phyloP scores from a whole-genome alignment of 2,888 invertebrate species.

The Proisotoma minuta region DNA sequence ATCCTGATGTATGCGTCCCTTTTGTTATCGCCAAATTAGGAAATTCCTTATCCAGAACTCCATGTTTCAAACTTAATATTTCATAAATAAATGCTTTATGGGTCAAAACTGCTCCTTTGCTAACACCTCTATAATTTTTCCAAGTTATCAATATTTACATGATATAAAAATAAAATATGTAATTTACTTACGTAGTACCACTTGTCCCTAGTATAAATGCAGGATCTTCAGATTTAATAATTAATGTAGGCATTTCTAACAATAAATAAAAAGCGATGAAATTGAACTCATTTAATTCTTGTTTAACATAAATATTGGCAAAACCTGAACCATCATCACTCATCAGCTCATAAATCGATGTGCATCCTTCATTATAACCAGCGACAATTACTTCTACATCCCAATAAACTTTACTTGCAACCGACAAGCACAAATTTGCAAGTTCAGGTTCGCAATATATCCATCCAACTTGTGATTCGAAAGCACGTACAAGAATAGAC shows the following conservation, averaged over 20 bases:
- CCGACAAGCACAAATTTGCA: constrained; percentile 33
- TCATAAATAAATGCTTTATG: constrained; percentile 26
- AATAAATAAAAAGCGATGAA: constrained; percentile 4
- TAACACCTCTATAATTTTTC: constrained; percentile 10
- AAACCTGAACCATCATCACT: constrained; percentile 42
- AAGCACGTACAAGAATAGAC: too few species aligned
- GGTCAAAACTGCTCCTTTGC: constrained; percentile 37
- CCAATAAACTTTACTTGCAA: constrained; percentile 41
- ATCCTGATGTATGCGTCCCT: constrained; percentile 41
- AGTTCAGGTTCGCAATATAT: constrained; percentile 40
- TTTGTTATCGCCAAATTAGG: constrained; percentile 37
- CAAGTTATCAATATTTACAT: background rate
- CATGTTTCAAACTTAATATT: background rate
- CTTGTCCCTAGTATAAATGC: constrained; percentile 42
- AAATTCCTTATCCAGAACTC: constrained; percentile 20
- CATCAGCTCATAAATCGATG: constrained; percentile 35
- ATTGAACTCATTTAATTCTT: background rate
- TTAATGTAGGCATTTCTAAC: constrained; percentile 31
- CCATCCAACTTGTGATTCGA: constrained; percentile 41
- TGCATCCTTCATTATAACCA: constrained; percentile 35
- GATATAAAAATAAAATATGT: background rate
- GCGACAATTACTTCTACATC: constrained; percentile 42
- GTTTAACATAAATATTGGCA: background rate
- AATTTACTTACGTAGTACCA: constrained; percentile 35
- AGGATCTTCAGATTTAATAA: constrained; percentile 16